These are phyloP conservation scores for Aurelia sp. DNA, from an alignment of 30 jellyfish, hydroid and myxozoan genomes.

Conservation along the genomic window DNA sequence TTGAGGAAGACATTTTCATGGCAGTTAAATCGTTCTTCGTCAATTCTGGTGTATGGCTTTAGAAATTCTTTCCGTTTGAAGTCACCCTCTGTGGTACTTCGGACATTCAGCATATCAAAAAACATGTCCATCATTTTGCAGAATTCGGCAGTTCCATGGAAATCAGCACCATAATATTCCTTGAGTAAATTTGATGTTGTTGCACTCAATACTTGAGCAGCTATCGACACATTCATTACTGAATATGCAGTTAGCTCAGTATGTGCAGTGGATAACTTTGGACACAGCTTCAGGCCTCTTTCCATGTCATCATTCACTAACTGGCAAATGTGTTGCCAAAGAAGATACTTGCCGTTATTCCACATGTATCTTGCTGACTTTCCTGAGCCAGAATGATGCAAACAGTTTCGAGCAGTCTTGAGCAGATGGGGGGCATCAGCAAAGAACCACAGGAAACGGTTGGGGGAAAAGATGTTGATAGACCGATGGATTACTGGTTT, in stretches of 20 bases:
- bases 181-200: constrained; percentile 29
- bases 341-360: not conserved
- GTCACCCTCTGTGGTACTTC: constrained; percentile 19
- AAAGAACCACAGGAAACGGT: constrained; percentile 53
- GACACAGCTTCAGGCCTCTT: constrained; percentile 14
- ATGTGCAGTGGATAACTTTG: constrained; percentile 44
- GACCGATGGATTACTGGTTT: constrained; percentile 42
- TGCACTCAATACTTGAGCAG: constrained; percentile 69
- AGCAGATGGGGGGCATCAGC: constrained; percentile 67
- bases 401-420: constrained; percentile 44
- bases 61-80: constrained; percentile 20
- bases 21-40: constrained; percentile 37
- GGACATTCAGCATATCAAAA: constrained; percentile 56
- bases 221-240: constrained; percentile 31
- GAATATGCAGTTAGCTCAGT: constrained; percentile 36
- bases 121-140: constrained; percentile 48
- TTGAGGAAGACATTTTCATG: constrained; percentile 15
- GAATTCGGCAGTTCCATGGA: constrained; percentile 36
- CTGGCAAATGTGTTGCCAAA: constrained; percentile 11
- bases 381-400: constrained; percentile 26
- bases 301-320: not conserved
- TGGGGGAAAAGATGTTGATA: constrained; percentile 40
- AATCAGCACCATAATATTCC: no score
- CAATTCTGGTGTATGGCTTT: constrained; percentile 22
- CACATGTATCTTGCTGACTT: constrained; percentile 20